Evolutionary conservation across 2,888 invertebrate species (phyloP), one percentile per base, ranked within the genome.

Genomic region (Ochlodes sylvanus): DNA sequence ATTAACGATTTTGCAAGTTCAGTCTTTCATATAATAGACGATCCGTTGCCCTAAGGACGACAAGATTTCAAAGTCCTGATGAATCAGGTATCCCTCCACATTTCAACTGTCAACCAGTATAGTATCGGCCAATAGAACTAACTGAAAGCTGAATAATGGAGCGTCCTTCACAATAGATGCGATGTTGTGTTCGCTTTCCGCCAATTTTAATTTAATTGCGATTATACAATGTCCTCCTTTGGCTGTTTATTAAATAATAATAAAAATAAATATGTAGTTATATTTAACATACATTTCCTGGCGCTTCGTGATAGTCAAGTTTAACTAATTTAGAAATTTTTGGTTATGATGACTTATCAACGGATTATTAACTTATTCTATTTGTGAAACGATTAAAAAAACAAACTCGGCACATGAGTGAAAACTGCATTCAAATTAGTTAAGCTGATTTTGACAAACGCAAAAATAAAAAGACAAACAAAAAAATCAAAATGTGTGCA

Each of bases 61-160:
- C 62, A 63, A 56, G 34, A 50, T 42, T 50, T 62, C 62, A 62
- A 57, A 62, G 63, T 69, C 68, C 69, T 72, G 71, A 74, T 73
- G 71, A 73, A 75, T 74, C 74, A 72, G 70, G 71, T 66, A 65
- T 71, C 67, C 68, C 71, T 61, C 61, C 66, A 72, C 73, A 69
- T 73, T 75, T 72, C 71, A 76, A 70, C 72, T 75, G 77, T 77
- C 77, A 73, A 61, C 34, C 66, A 32, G 71, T 68, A 70, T 70
- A 70, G 74, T 73, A 79, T 76, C 77, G 71, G 70, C 77, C 79
- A 77, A 79, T 76, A 78, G 75, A 75, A 79, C 78, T 80, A 75
- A 79, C 78, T 80, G 80, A 76, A 81, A 74, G 79, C 78, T 77
- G 80, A 80, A 82, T 80, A 86, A 85, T 87, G 84, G 83, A 79